Conservation (phyloP, 2,113 vertebrate genomes). For the Paedocypris sp. region DNA sequence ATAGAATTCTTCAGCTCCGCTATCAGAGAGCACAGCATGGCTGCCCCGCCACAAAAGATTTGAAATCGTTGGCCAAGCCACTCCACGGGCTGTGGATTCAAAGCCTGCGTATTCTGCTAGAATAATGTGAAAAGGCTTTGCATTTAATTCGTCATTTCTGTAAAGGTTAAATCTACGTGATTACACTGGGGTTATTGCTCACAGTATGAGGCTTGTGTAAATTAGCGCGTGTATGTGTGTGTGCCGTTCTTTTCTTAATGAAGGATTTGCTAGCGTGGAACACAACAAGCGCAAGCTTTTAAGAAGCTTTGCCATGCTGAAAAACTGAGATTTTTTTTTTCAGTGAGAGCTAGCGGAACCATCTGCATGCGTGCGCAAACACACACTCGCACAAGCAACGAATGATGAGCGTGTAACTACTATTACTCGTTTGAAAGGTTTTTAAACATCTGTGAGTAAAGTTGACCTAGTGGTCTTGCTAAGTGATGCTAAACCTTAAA, state of each 20-base stretch:
- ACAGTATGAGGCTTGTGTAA: slow-evolving; percentile 6
- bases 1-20: slow-evolving; percentile 18
- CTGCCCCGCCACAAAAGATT: neutral
- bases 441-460: slow-evolving; percentile 10
- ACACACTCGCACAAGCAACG: neutral
- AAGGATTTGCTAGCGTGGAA: slow-evolving; percentile 3
- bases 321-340: neutral
- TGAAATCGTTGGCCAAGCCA: slow-evolving; percentile 2
- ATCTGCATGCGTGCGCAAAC: neutral
- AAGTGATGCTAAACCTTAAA: slow-evolving; percentile 9
- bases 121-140: slow-evolving; percentile 2
- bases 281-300: slow-evolving; percentile 16
- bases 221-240: neutral
- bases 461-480: slow-evolving; percentile 9
- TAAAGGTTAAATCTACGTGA: slow-evolving; percentile 1
- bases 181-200: neutral
- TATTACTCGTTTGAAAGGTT: slow-evolving; percentile 9
- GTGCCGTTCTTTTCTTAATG: neutral
- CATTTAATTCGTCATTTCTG: neutral
- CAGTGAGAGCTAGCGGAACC: neutral
- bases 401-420: neutral
- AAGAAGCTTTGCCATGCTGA: slow-evolving; percentile 9
- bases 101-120: slow-evolving; percentile 10
- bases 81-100: neutral
- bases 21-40: slow-evolving; percentile 10